A percentile compares a stretch with the other conserved stretches of the same genome.
phyloP scores from a whole-genome alignment of 2,113 vertebrate genomes.

The Odontophorus gujanensis region DNA sequence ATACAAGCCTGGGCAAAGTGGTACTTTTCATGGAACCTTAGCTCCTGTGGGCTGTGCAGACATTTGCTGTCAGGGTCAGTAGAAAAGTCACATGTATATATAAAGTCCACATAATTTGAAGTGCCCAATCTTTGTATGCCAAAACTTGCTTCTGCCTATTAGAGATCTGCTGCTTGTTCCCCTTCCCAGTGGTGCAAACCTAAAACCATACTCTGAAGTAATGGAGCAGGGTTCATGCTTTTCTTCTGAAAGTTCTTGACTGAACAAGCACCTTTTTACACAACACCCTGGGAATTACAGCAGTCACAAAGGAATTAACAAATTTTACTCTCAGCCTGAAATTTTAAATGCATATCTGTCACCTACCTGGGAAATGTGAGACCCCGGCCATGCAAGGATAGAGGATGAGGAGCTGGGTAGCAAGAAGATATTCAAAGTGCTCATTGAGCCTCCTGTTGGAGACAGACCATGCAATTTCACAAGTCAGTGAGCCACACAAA shows the following conservation, averaged over 20 bases:
- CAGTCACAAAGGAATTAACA: not conserved
- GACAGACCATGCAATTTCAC: constrained; percentile 45
- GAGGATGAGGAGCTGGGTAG: not conserved
- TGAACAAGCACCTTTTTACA: not conserved
- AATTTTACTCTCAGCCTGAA: constrained; percentile 6
- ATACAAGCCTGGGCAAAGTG: not conserved
- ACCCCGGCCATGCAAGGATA: not conserved
- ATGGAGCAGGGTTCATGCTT: not conserved
- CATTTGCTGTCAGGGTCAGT: not conserved
- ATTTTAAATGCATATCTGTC: constrained; percentile 4
- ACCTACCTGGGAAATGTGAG: not conserved
- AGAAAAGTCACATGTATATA: not conserved
- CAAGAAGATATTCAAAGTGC: not conserved
- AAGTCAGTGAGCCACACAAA: constrained; percentile 22
- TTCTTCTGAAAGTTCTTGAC: constrained; percentile 2
- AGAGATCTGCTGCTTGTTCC: not conserved
- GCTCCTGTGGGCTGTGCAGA: not conserved
- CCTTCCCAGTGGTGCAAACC: not conserved
- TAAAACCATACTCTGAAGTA: not conserved
- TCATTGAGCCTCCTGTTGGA: not conserved
- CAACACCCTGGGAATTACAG: not conserved
- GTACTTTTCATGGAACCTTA: not conserved
- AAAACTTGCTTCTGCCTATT: not conserved
- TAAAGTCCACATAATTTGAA: not conserved
- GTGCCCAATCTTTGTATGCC: not conserved